Evolutionary conservation across 2,888 invertebrate species (phyloP), one percentile per base, ranked within the genome.

Genomic region (Hemithea aestivaria): DNA sequence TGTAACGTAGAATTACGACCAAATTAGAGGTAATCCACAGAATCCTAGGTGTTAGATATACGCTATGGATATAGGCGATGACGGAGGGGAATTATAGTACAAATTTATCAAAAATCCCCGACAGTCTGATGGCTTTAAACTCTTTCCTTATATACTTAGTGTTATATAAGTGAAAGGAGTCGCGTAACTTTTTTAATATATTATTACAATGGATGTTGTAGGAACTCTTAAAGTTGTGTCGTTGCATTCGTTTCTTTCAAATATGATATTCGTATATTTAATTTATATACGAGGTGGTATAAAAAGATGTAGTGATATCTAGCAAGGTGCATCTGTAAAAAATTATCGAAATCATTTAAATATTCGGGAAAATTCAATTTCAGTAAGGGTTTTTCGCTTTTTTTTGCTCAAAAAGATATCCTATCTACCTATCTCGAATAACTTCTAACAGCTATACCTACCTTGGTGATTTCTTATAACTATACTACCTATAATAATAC

Each of bases 1-100:
- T 69, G 69, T 76, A 75, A 73, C 60, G 68, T 84, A 84, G 78
- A 44, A 62, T 74, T 84, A 78, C 70, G 84, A 84, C 84, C 84
- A 84, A 84, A 55, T 69, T 84, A 82, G 82, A 58, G 47, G 53
- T 51, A 46, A 74, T 76, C 72, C 71, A 74, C 77, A 80, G 74
- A 78, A 77, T 78, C 70, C 65, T 63, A 62, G 58, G 58, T 62
- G 58, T 45, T 53, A 20, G 8, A 25, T 59, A 58, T 47, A 49
- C 55, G 73, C 72, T 68, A 69, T 58, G 54, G 53, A 56, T 54
- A 66, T 56, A 61, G 56, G 60, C 60, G 58, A 62, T 62, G 66
- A 58, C 59, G 65, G 59, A 60, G 74, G 80, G 75, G 68, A 62
- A 52, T 71, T 60, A 84, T 75, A 85, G 85, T 85, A 85, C 85